These are phyloP conservation scores for Drosophila simulans DNA, from an alignment of 1,140 invertebrate genomes.

Conservation along the genomic window DNA sequence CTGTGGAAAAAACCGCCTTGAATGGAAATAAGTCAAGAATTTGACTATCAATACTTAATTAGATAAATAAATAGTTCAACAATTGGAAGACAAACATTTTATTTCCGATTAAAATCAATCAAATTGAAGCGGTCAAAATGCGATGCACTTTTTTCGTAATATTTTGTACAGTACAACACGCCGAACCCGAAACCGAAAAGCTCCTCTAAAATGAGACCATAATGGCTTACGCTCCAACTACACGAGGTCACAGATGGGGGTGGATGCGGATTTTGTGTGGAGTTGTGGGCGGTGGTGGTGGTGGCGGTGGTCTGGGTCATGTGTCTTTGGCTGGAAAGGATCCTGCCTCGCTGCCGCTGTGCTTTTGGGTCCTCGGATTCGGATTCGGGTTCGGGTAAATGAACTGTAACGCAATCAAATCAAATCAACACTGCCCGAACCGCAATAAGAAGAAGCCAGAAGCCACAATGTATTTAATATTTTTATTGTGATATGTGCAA, in stretches of 20 bases:
- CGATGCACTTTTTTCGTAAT: not conserved
- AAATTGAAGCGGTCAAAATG: no score
- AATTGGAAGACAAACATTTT: no score
- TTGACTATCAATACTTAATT: no score
- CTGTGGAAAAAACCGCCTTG: not conserved
- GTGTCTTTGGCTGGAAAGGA: slow-evolving; percentile 8
- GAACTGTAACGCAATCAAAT: slow-evolving; percentile 84
- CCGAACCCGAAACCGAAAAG: slow-evolving; percentile 46
- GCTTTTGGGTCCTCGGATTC: slow-evolving; percentile 10
- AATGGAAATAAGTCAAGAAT: not conserved
- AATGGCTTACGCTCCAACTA: slow-evolving; percentile 54
- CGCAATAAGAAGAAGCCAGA: slow-evolving; percentile 34
- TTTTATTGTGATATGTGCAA: slow-evolving; percentile 58
- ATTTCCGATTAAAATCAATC: no score
- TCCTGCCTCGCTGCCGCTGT: not conserved
- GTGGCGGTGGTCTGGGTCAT: slow-evolving; percentile 14
- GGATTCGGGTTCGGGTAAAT: slow-evolving; percentile 62
- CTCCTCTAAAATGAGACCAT: slow-evolving; percentile 62
- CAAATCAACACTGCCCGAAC: slow-evolving; percentile 71
- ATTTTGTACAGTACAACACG: slow-evolving; percentile 1
- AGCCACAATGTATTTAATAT: slow-evolving; percentile 70
- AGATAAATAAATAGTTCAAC: no score
- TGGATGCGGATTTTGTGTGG: not conserved
- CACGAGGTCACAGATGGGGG: slow-evolving; percentile 13
- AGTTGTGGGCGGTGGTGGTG: not conserved